Evolutionary conservation across 2,888 invertebrate species (phyloP).

Genomic region (Leucozona laternaria): DNA sequence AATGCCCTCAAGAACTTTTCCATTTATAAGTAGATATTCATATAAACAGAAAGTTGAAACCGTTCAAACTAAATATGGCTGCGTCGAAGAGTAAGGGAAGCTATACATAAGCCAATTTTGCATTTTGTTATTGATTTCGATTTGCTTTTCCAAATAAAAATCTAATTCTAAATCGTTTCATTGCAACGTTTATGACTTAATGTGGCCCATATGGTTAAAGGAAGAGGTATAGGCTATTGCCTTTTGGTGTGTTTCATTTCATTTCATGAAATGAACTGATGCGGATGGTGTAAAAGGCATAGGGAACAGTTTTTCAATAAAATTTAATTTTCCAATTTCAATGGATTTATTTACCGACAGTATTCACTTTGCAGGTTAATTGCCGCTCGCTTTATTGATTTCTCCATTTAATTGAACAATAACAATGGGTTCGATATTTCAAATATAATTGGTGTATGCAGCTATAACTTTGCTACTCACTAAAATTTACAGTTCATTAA

Average conservation of each 20-base stretch:
- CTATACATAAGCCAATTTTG: constrained; percentile 10
- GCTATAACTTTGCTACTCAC: no score
- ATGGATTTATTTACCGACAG: not conserved
- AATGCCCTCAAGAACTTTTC: constrained; percentile 36
- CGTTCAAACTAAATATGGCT: not conserved
- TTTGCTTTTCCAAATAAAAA: constrained; percentile 5
- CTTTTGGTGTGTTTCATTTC: not conserved
- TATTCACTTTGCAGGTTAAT: no score
- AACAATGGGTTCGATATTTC: no score
- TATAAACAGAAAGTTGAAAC: not conserved
- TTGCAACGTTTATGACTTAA: not conserved
- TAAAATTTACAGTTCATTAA: no score
- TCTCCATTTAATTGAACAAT: no score
- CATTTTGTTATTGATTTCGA: constrained; percentile 10
- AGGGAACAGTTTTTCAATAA: not conserved
- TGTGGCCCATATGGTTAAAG: not conserved
- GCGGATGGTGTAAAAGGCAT: not conserved
- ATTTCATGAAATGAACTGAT: not conserved
- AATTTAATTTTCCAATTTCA: not conserved
- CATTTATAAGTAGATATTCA: not conserved
- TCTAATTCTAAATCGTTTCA: not conserved
- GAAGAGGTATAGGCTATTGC: not conserved
- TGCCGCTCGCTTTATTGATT: no score
- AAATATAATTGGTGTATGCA: not conserved
- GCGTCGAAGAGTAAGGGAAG: not conserved